Conservation (phyloP, 2,888 invertebrate species). For the Papilio demoleus region DNA sequence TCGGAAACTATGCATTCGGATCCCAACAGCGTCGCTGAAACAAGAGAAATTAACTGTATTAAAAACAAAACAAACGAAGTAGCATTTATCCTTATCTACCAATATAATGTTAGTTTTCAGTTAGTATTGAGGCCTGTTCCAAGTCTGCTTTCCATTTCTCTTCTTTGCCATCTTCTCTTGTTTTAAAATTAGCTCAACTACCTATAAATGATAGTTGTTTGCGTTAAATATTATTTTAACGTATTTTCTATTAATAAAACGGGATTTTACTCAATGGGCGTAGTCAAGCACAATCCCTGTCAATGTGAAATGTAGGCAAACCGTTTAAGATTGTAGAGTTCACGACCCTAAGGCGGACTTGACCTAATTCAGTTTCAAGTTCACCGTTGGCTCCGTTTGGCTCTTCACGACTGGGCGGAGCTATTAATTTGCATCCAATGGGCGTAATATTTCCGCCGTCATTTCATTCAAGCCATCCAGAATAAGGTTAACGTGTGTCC, state of each 20-base stretch:
- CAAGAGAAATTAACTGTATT: conserved; percentile 44
- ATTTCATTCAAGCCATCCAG: not conserved
- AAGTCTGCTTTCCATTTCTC: not conserved
- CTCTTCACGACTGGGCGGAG: conserved; percentile 51
- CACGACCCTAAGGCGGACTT: conserved; percentile 63
- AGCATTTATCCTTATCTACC: not conserved
- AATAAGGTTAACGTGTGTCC: conserved; percentile 23
- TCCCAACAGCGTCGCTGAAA: conserved; percentile 91
- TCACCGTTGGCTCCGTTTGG: conserved; percentile 54
- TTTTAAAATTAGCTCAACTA: not conserved
- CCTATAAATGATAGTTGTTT: no score
- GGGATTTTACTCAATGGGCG: conserved; percentile 27
- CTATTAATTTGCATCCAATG: conserved; percentile 65
- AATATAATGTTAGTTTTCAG: not conserved
- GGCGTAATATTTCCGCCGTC: conserved; percentile 39
- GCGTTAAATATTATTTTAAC: no score
- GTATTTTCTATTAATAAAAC: conserved; percentile 8
- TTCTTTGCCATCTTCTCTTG: not conserved
- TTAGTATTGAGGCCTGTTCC: not conserved
- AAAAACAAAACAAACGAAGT: not conserved
- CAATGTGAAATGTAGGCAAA: conserved; percentile 48
- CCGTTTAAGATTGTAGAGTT: conserved; percentile 56
- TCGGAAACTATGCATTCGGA: conserved; percentile 92
- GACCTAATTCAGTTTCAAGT: conserved; percentile 67
- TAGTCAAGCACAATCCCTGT: conserved; percentile 43